Evolutionary conservation across 2,888 invertebrate genomes (phyloP).

Genomic region (Trissoscelio sp.): DNA sequence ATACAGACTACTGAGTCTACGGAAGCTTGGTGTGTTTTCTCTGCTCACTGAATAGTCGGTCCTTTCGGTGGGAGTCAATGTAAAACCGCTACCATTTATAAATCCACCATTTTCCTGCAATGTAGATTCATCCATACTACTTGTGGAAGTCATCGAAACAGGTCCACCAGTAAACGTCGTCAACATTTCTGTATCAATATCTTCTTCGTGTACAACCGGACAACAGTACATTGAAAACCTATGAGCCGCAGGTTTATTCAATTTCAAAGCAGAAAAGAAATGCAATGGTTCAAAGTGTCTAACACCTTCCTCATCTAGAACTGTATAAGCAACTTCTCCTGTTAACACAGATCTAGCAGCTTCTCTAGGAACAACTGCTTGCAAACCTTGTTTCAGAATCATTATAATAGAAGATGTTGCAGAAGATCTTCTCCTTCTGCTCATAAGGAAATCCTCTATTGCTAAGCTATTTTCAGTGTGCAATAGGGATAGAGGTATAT

Average conservation of each 20-base stretch:
- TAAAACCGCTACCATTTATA: conserved; percentile 74
- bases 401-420: conserved; percentile 85
- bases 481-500: conserved; percentile 88
- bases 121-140: conserved; percentile 81
- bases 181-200: conserved; percentile 80
- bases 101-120: conserved; percentile 80
- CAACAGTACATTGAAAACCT: conserved; percentile 88
- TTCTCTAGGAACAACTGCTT: conserved; percentile 91
- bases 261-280: conserved; percentile 88
- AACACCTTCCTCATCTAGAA: conserved; percentile 91
- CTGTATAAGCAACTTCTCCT: conserved; percentile 90
- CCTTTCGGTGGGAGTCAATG: conserved; percentile 75
- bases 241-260: conserved; percentile 87
- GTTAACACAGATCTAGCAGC: conserved; percentile 89
- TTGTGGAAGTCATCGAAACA: conserved; percentile 80
- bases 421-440: conserved; percentile 85
- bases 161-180: conserved; percentile 76
- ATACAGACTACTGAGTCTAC: conserved; percentile 83
- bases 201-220: conserved; percentile 85
- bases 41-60: conserved; percentile 80
- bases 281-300: conserved; percentile 90
- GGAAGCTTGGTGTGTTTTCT: conserved; percentile 86
- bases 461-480: conserved; percentile 89
- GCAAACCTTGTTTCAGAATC: conserved; percentile 89
- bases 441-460: conserved; percentile 89